Base-by-base conservation (phyloP, 2,113 vertebrate genomes). In the Boulengeromyrus knoepffleri region DNA sequence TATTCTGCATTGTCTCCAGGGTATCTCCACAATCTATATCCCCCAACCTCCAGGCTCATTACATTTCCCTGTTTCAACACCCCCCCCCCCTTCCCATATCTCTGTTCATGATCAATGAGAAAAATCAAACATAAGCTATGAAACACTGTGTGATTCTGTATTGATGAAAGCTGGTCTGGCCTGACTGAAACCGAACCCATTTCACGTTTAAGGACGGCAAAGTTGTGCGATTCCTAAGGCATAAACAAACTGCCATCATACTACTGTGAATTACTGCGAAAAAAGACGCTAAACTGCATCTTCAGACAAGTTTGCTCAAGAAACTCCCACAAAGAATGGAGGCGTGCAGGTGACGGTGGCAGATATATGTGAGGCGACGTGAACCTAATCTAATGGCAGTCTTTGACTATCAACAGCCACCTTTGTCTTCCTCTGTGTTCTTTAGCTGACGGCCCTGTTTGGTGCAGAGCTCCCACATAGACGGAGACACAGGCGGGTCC, bases 1-100 rank as follows among this genome's bases (percentile, higher is more conserved):
- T 93, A 94, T 88, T 92, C 91, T 93, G 89, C 50, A 84, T 91
- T 88, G 90, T 90, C 91, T 92, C 87, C 89, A 31, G 27, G 12
- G 27, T 5, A 31, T 53, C 83, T 45, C 86, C 3, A 5, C 4
- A 27, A 58, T 42, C 62, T 87, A 89, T 88, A 83, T 8, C 52
- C 66, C 77, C 47, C 36, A 31, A 31, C 83, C 39, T 45, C 31
- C 12, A 15, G 39, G 39, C 77, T 21, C 5, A 39, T 83, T 36
- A 83, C 27, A 52, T 19, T 24, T 58, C 5, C 86, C 89, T 88
- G 80, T 90, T 88, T 88, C 70, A 47, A 90, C 49, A 0, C 49
- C 49, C 49, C 17, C 52, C 27, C 36, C 70, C 36, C 1, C 74
- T 53, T 66, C 8, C 58, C n/a, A 70, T 27, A 70, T 70, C 62